Conservation (phyloP, 2,888 invertebrate genomes). For the Agrochola macilenta region DNA sequence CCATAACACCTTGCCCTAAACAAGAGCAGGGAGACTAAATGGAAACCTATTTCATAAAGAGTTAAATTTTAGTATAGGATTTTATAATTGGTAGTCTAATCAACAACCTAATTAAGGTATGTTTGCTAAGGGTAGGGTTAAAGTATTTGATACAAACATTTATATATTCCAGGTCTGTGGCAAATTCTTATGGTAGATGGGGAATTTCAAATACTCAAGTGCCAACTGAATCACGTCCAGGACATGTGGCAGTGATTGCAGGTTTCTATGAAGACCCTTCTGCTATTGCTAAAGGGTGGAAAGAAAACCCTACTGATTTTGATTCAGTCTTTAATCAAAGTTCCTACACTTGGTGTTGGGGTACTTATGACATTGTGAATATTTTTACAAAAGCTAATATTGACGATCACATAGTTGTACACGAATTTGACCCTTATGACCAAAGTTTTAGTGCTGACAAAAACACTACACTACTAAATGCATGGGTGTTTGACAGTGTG, state of each 20-base stretch:
- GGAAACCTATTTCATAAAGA: not conserved
- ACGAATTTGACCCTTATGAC: too few species aligned
- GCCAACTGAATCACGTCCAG: constrained; percentile 99
- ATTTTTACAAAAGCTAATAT: too few species aligned
- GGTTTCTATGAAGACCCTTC: constrained; percentile 99
- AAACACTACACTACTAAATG: too few species aligned
- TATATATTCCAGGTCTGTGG: constrained; percentile 85
- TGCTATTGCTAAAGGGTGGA: constrained; percentile 98
- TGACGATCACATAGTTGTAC: too few species aligned
- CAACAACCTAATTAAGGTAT: not conserved
- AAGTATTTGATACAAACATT: not conserved
- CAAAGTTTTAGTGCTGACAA: too few species aligned
- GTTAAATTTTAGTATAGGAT: not conserved
- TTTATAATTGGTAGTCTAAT: not conserved
- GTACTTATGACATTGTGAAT: constrained; percentile 98
- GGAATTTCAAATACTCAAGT: constrained; percentile 97
- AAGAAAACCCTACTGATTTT: constrained; percentile 98
- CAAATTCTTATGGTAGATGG: constrained; percentile 91
- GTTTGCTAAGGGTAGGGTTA: not conserved
- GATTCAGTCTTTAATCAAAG: constrained; percentile 99
- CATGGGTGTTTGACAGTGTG: constrained; percentile 98
- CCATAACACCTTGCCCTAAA: fast-evolving
- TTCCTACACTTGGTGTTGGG: constrained; percentile 96
- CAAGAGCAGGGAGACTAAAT: not conserved
- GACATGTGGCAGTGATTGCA: constrained; percentile 98